Evolutionary conservation across 2,797 vertebrate species (phyloP).

Genomic region (Ammospiza maritima): DNA sequence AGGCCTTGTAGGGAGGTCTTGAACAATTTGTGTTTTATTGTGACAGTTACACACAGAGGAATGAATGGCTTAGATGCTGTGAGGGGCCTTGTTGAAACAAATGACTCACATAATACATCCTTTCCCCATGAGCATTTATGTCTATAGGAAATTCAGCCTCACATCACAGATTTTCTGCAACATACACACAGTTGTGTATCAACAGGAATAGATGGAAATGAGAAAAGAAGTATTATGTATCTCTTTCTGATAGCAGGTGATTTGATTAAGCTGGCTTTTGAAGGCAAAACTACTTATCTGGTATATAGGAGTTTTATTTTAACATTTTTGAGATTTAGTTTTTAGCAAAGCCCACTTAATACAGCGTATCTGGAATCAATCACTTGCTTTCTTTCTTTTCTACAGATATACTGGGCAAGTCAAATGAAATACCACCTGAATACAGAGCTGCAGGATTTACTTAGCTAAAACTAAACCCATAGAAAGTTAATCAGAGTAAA

Average conservation of each 20-base stretch:
- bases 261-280: not conserved
- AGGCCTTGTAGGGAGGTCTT: not conserved
- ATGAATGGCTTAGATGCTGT: not conserved
- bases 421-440: not conserved
- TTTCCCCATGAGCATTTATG: not conserved
- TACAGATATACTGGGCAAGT: not conserved
- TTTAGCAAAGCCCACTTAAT: not conserved
- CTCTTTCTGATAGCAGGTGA: not conserved
- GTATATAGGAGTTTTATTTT: not conserved
- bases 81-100: not conserved
- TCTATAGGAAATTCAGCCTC: not conserved
- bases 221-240: not conserved
- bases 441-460: not conserved
- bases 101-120: not conserved
- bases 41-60: not conserved
- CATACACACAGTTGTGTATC: not conserved
- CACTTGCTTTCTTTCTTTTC: not conserved
- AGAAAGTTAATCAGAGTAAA: not conserved
- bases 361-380: not conserved
- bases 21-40: not conserved
- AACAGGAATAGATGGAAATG: not conserved
- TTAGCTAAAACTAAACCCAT: not conserved
- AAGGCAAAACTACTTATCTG: not conserved
- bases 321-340: not conserved
- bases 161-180: not conserved